phyloP scores from a whole-genome alignment of 2,113 vertebrate species.

The Pipra filicauda region DNA sequence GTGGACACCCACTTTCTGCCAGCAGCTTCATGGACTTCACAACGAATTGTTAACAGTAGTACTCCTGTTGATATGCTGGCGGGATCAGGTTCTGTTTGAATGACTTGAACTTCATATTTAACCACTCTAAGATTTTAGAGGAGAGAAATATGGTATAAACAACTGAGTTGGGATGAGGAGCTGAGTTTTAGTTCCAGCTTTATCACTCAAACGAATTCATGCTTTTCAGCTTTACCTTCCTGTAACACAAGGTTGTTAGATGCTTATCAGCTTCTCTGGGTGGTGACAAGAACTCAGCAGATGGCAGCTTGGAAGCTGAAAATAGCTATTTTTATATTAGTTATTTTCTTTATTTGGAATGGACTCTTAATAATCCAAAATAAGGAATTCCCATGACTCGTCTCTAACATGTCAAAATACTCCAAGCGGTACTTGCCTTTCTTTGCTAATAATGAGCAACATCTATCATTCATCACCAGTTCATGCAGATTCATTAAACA shows the following conservation, averaged over 20 bases:
- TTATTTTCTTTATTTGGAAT: not conserved
- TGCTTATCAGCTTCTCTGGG: not conserved
- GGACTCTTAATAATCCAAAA: not conserved
- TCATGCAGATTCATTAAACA: not conserved
- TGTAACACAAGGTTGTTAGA: not conserved
- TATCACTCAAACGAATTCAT: not conserved
- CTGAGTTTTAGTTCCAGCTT: not conserved
- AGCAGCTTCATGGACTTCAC: not conserved
- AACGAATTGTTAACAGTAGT: not conserved
- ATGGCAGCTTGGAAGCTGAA: not conserved
- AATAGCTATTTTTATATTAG: not conserved
- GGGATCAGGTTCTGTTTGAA: not conserved
- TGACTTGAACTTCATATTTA: conserved; percentile 16
- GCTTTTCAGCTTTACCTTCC: not conserved
- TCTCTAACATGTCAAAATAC: not conserved
- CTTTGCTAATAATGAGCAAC: not conserved
- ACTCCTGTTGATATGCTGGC: not conserved
- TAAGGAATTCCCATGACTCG: not conserved
- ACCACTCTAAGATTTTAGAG: not conserved
- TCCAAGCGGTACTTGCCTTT: not conserved
- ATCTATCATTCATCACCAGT: not conserved
- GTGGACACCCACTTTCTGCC: not conserved
- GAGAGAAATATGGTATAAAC: not conserved
- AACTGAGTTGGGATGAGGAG: not conserved
- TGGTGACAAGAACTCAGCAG: not conserved